A percentile compares a stretch with the other conserved stretches of the same genome.
phyloP scores from a whole-genome alignment of 2,113 vertebrate species.

The Corythaixoides concolor region DNA sequence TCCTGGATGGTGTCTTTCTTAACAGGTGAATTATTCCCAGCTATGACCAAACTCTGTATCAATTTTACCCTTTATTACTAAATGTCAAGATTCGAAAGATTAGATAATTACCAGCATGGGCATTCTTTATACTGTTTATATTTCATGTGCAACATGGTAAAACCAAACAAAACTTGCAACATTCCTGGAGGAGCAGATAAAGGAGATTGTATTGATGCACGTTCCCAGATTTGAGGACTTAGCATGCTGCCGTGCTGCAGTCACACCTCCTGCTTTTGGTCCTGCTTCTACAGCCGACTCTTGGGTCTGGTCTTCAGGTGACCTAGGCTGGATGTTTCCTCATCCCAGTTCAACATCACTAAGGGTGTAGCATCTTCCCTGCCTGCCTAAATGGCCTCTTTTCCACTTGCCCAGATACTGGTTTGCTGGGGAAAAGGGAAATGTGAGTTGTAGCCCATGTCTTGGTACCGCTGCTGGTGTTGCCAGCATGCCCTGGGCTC shows the following conservation, averaged over 20 bases:
- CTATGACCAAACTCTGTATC: neutral
- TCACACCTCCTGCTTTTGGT: neutral
- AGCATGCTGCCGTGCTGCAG: neutral
- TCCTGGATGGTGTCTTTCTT: neutral
- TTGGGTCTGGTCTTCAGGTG: neutral
- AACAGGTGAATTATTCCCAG: neutral
- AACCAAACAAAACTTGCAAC: neutral
- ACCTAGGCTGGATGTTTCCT: neutral
- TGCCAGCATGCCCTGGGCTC: neutral
- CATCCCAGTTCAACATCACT: neutral
- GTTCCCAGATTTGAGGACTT: no score
- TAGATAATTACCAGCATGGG: neutral
- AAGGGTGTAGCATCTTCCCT: rapidly evolving
- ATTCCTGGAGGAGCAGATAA: neutral
- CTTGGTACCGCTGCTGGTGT: neutral
- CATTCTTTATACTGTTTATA: neutral
- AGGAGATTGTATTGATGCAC: neutral
- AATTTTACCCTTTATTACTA: neutral
- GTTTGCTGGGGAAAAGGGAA: neutral
- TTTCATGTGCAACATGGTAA: neutral
- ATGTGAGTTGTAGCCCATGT: neutral
- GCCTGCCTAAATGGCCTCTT: neutral
- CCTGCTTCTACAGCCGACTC: neutral
- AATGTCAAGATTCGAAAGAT: neutral
- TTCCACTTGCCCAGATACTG: neutral